Percentiles rank a stretch among this genome's conserved stretches.
These are phyloP conservation scores for Saguinus imperator DNA, from an alignment of 2,113 vertebrate genomes.

Conservation along the genomic window DNA sequence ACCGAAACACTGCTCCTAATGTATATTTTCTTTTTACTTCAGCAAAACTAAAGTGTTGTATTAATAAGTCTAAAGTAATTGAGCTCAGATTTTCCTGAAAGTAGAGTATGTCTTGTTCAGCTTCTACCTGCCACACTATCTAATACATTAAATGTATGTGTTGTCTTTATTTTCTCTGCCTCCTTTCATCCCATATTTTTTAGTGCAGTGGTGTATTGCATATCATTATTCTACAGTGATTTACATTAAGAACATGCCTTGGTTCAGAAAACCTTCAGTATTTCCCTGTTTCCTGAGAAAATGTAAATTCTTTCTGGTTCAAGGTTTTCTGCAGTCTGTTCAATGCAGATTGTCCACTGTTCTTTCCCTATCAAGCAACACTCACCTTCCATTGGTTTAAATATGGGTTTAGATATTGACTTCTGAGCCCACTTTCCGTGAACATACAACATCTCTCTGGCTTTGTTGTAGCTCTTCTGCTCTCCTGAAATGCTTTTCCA, in stretches of 20 bases:
- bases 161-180: not conserved
- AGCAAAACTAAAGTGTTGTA: not conserved
- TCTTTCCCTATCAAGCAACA: not conserved
- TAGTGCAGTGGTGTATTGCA: accelerated
- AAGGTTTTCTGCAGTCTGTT: not conserved
- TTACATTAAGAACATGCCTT: not conserved
- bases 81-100: not conserved
- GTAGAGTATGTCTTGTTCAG: not conserved
- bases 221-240: not conserved
- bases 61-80: not conserved
- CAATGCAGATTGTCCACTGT: not conserved
- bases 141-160: not conserved
- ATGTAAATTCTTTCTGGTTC: not conserved
- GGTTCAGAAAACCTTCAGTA: not conserved
- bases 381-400: not conserved
- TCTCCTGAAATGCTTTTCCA: not conserved
- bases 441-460: not conserved
- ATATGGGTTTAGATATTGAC: not conserved
- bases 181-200: not conserved
- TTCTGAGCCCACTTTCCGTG: not conserved
- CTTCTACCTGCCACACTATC: not conserved
- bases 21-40: not conserved
- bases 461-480: not conserved
- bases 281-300: not conserved
- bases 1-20: not conserved